phyloP scores from a whole-genome alignment of 1,140 invertebrate species.

The Cyphomyrmex costatus region DNA sequence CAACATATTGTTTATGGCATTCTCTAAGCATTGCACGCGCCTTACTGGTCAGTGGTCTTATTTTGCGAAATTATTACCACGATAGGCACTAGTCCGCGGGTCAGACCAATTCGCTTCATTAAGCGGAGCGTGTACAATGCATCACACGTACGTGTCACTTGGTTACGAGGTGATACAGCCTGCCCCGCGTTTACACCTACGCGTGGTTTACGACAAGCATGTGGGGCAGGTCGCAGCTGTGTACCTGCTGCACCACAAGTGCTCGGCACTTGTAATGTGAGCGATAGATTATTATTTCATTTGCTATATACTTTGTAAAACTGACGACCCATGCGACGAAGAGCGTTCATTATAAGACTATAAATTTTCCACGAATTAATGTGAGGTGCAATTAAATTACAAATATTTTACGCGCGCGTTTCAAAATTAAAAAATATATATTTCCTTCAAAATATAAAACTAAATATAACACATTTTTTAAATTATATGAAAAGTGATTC shows the following conservation, averaged over 20 bases:
- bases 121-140: constrained; percentile 63
- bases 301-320: constrained; percentile 24
- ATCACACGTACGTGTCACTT: constrained; percentile 58
- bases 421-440: neutral
- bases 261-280: constrained; percentile 36
- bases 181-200: constrained; percentile 64
- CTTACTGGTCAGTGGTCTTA: constrained; percentile 46
- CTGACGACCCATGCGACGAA: constrained; percentile 1
- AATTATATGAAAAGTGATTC: neutral
- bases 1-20: neutral
- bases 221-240: constrained; percentile 69
- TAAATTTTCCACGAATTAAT: constrained; percentile 23
- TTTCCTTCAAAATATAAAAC: too few species aligned
- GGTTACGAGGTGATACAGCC: constrained; percentile 61
- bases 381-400: neutral
- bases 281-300: constrained; percentile 48
- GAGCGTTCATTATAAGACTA: neutral
- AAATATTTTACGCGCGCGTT: neutral
- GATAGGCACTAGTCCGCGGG: constrained; percentile 68
- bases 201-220: constrained; percentile 61
- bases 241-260: constrained; percentile 66
- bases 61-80: constrained; percentile 52
- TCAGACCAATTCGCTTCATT: constrained; percentile 75
- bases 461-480: neutral
- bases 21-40: constrained; percentile 37